Percentiles rank a stretch among this genome's conserved stretches.
phyloP scores from a whole-genome alignment of 2,113 vertebrate genomes.

The Corythoichthys haematopterus region DNA sequence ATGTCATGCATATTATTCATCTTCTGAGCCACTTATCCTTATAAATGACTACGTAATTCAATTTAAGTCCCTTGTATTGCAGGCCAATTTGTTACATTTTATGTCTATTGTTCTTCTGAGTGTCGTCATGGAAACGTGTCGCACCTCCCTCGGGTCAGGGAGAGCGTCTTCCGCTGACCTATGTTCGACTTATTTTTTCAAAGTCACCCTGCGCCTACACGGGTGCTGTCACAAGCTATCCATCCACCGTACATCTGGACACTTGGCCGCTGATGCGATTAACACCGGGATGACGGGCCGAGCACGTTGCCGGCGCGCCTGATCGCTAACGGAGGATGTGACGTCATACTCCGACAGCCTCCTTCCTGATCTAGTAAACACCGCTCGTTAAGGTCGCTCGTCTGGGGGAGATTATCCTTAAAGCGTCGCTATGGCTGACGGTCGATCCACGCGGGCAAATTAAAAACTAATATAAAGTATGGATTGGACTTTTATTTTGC shows the following conservation, averaged over 20 bases:
- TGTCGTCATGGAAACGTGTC: neutral
- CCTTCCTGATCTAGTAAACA: slow-evolving; percentile 11
- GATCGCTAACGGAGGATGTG: slow-evolving; percentile 24
- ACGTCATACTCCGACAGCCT: slow-evolving; percentile 30
- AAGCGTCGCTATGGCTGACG: slow-evolving; percentile 1
- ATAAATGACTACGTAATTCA: too few relatives aligned
- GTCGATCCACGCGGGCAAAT: neutral
- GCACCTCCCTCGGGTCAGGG: neutral
- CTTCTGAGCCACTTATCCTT: too few relatives aligned
- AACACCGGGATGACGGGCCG: slow-evolving; percentile 4
- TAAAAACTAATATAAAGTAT: neutral
- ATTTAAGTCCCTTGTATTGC: too few relatives aligned
- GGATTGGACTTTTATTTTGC: slow-evolving; percentile 47
- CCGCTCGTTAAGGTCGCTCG: slow-evolving; percentile 27
- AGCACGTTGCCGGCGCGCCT: slow-evolving; percentile 44
- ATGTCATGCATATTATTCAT: too few relatives aligned
- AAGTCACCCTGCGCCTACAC: slow-evolving; percentile 12
- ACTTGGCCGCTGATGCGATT: slow-evolving; percentile 42
- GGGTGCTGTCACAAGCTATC: slow-evolving; percentile 32
- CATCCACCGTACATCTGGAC: neutral
- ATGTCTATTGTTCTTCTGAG: too few relatives aligned
- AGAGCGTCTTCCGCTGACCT: neutral
- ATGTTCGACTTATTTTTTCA: slow-evolving; percentile 6
- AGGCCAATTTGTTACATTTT: too few relatives aligned
- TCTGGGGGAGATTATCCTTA: slow-evolving; percentile 26